A percentile compares a stretch with the other conserved stretches of the same genome.
Conservation (phyloP, 2,888 invertebrate species). For the Scaptomyza flava region DNA sequence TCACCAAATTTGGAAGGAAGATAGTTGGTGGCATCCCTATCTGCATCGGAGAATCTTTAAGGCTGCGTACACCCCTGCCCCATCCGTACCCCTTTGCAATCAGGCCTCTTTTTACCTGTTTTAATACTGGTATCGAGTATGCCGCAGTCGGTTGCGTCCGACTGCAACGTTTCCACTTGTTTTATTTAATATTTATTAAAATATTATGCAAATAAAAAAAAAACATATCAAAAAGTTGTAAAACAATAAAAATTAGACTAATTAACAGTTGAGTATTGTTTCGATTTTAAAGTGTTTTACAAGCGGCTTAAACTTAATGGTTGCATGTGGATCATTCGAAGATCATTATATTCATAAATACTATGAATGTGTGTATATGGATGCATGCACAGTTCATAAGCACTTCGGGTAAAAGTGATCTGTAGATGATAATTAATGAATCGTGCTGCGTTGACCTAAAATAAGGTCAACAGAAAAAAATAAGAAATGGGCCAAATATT, state of each 20-base stretch:
- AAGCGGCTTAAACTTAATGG: background rate
- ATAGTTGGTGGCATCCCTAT: too few relatives aligned
- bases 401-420: conserved; percentile 22
- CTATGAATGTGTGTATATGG: background rate
- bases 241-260: background rate
- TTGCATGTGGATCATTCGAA: conserved; percentile 15
- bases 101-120: too few relatives aligned
- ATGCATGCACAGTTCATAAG: conserved; percentile 10
- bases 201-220: background rate
- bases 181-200: too few relatives aligned
- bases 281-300: conserved; percentile 6
- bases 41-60: too few relatives aligned
- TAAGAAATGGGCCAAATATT: conserved; percentile 26
- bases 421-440: conserved; percentile 41
- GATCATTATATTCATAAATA: conserved; percentile 11
- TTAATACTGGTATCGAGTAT: too few relatives aligned
- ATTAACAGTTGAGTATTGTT: background rate
- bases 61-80: too few relatives aligned
- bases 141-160: too few relatives aligned
- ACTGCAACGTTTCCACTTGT: too few relatives aligned
- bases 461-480: conserved; percentile 6
- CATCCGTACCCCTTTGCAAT: too few relatives aligned
- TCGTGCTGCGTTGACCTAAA: conserved; percentile 33
- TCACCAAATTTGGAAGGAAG: too few relatives aligned
- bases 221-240: background rate